phyloP scores from a whole-genome alignment of 2,888 invertebrate species.

The Tinea pellionella region DNA sequence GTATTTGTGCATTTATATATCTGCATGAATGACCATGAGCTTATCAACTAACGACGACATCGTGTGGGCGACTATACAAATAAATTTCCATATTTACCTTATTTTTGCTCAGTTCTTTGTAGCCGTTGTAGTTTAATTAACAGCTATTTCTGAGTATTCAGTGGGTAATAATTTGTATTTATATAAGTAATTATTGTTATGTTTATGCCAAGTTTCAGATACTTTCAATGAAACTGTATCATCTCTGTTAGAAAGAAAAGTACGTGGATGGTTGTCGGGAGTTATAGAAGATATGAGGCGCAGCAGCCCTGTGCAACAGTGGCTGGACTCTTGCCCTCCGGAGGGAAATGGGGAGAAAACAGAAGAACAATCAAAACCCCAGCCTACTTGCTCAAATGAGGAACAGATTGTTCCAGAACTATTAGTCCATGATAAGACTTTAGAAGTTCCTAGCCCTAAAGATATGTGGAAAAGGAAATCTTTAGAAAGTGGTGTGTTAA shows the following conservation, averaged over 20 bases:
- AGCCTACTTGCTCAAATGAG: slow-evolving; percentile 27
- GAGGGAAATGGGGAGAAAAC: slow-evolving; percentile 19
- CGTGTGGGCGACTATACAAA: neutral
- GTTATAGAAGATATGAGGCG: slow-evolving; percentile 71
- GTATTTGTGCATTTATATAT: neutral
- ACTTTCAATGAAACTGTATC: slow-evolving; percentile 59
- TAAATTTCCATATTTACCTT: neutral
- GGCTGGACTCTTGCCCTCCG: slow-evolving; percentile 77
- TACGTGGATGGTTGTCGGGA: slow-evolving; percentile 58
- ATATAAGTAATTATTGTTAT: too few relatives aligned
- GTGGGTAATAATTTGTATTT: too few relatives aligned
- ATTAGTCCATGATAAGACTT: slow-evolving; percentile 26
- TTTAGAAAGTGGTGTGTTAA: slow-evolving; percentile 44
- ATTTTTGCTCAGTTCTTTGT: neutral
- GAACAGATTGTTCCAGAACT: neutral
- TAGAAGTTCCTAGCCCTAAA: slow-evolving; percentile 41
- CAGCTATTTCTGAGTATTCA: neutral
- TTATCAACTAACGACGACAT: neutral
- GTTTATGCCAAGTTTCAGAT: slow-evolving; percentile 30
- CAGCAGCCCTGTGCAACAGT: slow-evolving; percentile 79
- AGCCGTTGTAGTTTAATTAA: neutral
- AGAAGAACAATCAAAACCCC: slow-evolving; percentile 23
- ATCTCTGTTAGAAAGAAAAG: slow-evolving; percentile 55
- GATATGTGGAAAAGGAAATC: slow-evolving; percentile 52
- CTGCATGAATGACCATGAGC: neutral